These are phyloP conservation scores for Rhynchomys soricoides DNA, from an alignment of 2,113 vertebrate species.

Conservation along the genomic window DNA sequence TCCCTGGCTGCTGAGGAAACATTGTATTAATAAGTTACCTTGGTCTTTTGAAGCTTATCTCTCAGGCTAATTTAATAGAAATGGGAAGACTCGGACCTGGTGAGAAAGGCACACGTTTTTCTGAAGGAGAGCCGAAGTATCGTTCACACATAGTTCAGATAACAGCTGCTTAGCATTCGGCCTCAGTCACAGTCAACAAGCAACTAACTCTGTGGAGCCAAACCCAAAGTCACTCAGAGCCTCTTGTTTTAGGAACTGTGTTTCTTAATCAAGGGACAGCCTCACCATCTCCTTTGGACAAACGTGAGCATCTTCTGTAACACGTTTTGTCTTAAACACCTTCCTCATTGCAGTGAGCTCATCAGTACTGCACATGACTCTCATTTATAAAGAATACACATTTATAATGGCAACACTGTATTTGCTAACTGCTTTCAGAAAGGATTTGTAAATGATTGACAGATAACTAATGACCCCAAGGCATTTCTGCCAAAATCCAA, in stretches of 20 bases:
- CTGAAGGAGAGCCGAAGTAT: slow-evolving; percentile 73
- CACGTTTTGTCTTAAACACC: background rate
- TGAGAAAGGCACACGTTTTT: slow-evolving; percentile 89
- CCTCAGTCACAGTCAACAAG: background rate
- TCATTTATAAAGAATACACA: background rate
- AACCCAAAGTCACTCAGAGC: background rate
- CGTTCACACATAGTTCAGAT: slow-evolving; percentile 44
- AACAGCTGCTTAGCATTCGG: slow-evolving; percentile 84
- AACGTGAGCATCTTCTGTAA: background rate
- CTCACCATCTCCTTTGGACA: background rate
- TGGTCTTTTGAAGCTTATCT: slow-evolving; percentile 87
- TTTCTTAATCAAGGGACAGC: background rate
- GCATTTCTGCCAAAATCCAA: slow-evolving; percentile 71
- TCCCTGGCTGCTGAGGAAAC: slow-evolving; percentile 73
- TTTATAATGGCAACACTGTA: slow-evolving; percentile 28
- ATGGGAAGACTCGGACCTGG: slow-evolving; percentile 76
- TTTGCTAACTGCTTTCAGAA: slow-evolving; percentile 69
- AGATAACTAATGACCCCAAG: slow-evolving; percentile 61
- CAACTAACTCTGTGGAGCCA: background rate
- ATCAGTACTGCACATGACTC: background rate
- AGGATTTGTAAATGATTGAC: slow-evolving; percentile 74
- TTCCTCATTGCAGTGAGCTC: background rate
- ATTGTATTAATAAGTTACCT: slow-evolving; percentile 82
- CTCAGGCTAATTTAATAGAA: slow-evolving; percentile 76
- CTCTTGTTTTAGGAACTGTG: background rate